A percentile compares a stretch with the other conserved stretches of the same genome.
Conservation (phyloP, 2,888 invertebrate genomes). For the Synergus itoensis region DNA sequence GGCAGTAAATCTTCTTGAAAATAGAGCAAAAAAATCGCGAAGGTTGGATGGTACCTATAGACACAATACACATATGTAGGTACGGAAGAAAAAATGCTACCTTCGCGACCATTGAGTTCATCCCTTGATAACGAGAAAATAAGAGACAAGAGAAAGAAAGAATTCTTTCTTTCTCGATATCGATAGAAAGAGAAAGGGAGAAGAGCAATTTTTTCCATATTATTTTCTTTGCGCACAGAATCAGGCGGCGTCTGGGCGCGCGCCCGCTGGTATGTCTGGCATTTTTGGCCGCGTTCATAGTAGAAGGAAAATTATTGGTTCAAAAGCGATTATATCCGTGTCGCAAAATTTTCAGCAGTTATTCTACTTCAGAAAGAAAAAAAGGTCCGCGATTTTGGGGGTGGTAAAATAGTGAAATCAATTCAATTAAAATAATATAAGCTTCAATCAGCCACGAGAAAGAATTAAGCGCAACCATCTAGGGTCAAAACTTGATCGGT, state of each 20-base stretch:
- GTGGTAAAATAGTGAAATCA: not conserved
- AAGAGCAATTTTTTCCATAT: constrained; percentile 56
- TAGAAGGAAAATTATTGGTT: constrained; percentile 65
- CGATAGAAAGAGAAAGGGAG: constrained; percentile 43
- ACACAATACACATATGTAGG: constrained; percentile 19
- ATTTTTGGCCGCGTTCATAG: constrained; percentile 66
- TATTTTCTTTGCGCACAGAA: constrained; percentile 61
- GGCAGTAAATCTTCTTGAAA: constrained; percentile 23
- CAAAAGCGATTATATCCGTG: not conserved
- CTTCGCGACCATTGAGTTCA: constrained; percentile 55
- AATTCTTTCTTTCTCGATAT: not conserved
- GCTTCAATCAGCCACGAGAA: not conserved
- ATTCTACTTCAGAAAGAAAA: not conserved
- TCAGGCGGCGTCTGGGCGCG: constrained; percentile 76
- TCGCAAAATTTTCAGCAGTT: not conserved
- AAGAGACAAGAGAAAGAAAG: constrained; percentile 18
- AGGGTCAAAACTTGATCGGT: constrained; percentile 72
- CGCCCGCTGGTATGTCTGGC: constrained; percentile 76
- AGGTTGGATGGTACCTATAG: constrained; percentile 25
- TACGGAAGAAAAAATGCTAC: constrained; percentile 47
- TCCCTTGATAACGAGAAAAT: constrained; percentile 44
- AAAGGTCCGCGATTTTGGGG: not conserved
- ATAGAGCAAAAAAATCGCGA: constrained; percentile 23
- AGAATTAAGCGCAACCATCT: not conserved
- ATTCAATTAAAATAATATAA: not conserved